Percentiles rank a stretch among this genome's conserved stretches.
Evolutionary conservation across 1,140 invertebrate genomes (phyloP).

Genomic region (Aphaenogaster floridana): DNA sequence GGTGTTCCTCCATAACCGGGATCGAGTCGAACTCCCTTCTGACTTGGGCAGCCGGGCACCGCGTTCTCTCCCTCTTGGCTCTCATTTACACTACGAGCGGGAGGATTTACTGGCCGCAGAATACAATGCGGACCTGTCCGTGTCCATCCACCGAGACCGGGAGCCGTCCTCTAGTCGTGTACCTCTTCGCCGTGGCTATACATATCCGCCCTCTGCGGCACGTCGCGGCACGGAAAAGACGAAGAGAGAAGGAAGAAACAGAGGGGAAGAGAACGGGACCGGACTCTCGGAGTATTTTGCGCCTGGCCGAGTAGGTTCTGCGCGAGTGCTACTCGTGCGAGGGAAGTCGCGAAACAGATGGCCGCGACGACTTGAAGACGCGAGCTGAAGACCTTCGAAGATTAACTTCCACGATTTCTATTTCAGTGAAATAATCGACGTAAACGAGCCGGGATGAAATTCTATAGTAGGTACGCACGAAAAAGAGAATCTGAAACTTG

Average conservation of each 20-base stretch:
- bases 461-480: not conserved
- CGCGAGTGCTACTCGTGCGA: conserved; percentile 50
- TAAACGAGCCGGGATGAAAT: not conserved
- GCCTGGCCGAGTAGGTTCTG: conserved; percentile 54
- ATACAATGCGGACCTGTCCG: conserved; percentile 86
- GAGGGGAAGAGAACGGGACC: conserved; percentile 27
- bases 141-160: conserved; percentile 84
- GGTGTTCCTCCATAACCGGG: conserved; percentile 34
- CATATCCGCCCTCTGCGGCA: conserved; percentile 77
- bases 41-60: conserved; percentile 53
- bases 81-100: conserved; percentile 85
- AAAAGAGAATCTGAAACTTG: not conserved
- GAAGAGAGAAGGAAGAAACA: not conserved
- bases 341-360: conserved; percentile 61
- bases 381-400: not conserved
- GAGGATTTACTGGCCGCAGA: conserved; percentile 86
- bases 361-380: conserved; percentile 30
- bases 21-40: conserved; percentile 67
- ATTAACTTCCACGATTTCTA: conserved; percentile 2
- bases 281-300: conserved; percentile 52
- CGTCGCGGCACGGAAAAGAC: conserved; percentile 36
- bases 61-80: conserved; percentile 62
- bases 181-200: conserved; percentile 81
- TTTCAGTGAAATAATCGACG: not conserved
- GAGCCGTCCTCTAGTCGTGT: conserved; percentile 82